Base-by-base conservation (phyloP, 2,797 vertebrate species). In the Decapterus maruadsi region DNA sequence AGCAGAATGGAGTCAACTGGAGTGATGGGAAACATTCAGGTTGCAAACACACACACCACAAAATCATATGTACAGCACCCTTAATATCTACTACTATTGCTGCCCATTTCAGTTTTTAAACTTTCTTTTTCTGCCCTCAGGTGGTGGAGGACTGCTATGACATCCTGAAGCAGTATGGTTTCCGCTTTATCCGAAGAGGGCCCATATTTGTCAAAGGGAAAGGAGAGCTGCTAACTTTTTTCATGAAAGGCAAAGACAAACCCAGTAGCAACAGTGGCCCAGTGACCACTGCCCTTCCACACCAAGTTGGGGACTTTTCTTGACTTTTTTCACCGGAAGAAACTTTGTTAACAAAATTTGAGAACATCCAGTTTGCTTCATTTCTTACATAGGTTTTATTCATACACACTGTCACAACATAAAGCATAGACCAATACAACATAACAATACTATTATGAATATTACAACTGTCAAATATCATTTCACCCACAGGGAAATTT, bases 1-100 rank as follows among this genome's bases (percentile, higher is more conserved):
- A 99, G 98, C 91, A 96, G 97, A 75, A 99, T 99, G 98, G 98
- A 99, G 88, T 99, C 97, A 46, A 99, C 98, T 0, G 98, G 98
- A 0, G 97, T 98, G 72, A 97, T 98, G 97, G 98, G 97, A 31
- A 98, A 98, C 89, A 98, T 91, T 13, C 88, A 93, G 89, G 92
- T 93, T 71, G 68, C 59, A 80, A 4, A 63, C 0, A 40, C 26
- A 72, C 12, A 45, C 43, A 51, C 16, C 51, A 56, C 36, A 42
- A 34, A 66, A 53, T 4, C 42, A 71, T 0, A 68, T 17, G n/a
- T 10, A 0, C 20, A 70, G 3, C 51, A 19, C 0, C 4, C 42
- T 20, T 48, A 59, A 43, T 12, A 6, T 48, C 12, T 51, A 43
- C 8, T 45, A 0, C 19, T 19, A 40, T 20, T 45, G 5, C 2